Base-by-base conservation (phyloP, 2,113 vertebrate species). In the Actenoides lindsayi region DNA sequence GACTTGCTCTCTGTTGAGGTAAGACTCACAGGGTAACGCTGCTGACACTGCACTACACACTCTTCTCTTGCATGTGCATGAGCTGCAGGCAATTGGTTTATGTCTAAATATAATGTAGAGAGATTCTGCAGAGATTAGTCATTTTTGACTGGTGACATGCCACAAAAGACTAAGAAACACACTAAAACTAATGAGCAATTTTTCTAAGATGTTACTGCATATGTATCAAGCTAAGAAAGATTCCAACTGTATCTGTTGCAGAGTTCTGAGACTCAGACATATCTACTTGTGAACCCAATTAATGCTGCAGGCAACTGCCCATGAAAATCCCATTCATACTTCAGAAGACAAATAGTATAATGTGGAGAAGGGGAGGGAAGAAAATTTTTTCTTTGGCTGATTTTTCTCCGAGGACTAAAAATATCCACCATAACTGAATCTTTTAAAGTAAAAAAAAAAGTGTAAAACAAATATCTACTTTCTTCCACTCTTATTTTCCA, bases 401-500 rank as follows among this genome's bases (percentile, higher is more conserved):
- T 90, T 93, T 81, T 90, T 53, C 79, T 64, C 90, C 5, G 16
- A 70, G 19, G 37, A 64, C 10, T 87, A 68, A 48, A 85, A 90
- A 65, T 46, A 86, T 31, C 13, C 25, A 39, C 24, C 42, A 30
- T 14, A 71, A 69, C 3, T 11, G 10, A 73, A 57, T 17, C 1
- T 89, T 60, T 33, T 19, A 16, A 81, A 87, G 56, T 33, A 80
- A 83, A 13, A 42, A 31, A 20, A 54, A 37, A 23, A 51, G 50
- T 51, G 7, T 23, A 86, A 70, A 86, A 3, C 9, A 85, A 73
- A 3, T 39, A 74, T 28, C 70, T 96, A 98, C 98, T 96, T 95
- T 98, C 97, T 90, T 98, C 94, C 1, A 96, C 97, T 30, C 98
- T 97, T 48, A 98, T 94, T 51, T 90, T 97, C 97, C 98, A 98